Conservation (phyloP, 2,113 vertebrate species). For the Thamnaconus septentrionalis region DNA sequence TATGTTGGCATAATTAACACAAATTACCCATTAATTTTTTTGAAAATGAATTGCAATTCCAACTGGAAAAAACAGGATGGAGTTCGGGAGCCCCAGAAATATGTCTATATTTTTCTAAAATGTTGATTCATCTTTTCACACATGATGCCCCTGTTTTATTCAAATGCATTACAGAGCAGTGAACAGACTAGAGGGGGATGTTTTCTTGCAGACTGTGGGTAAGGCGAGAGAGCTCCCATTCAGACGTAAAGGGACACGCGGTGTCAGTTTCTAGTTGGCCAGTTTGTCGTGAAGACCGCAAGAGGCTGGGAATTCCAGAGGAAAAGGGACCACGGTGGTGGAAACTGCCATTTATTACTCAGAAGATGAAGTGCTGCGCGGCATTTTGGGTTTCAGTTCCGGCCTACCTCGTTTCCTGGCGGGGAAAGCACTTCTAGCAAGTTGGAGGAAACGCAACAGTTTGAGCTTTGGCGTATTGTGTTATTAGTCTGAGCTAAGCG, state of each 20-base stretch:
- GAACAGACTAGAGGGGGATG: neutral
- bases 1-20: neutral
- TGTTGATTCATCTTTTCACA: neutral
- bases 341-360: slow-evolving; percentile 20
- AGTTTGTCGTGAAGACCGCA: slow-evolving; percentile 53
- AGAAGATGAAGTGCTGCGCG: no score
- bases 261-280: slow-evolving; percentile 49
- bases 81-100: no score
- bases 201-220: slow-evolving; percentile 41
- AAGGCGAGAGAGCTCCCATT: slow-evolving; percentile 44
- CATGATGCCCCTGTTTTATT: slow-evolving; percentile 14
- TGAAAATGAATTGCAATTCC: no score
- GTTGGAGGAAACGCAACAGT: slow-evolving; percentile 10
- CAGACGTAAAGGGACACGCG: slow-evolving; percentile 52
- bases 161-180: slow-evolving; percentile 15
- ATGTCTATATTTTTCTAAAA: no score
- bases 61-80: no score
- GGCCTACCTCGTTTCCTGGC: no score
- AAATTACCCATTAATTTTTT: no score
- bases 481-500: neutral
- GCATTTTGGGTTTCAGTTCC: no score
- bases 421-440: slow-evolving; percentile 13
- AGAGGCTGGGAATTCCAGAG: slow-evolving; percentile 49
- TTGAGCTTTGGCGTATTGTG: neutral
- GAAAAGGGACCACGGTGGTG: slow-evolving; percentile 19